Evolutionary conservation across 1,140 invertebrate species (phyloP), one percentile per base, ranked within the genome.

Genomic region (Drosophila sulfurigaster): DNA sequence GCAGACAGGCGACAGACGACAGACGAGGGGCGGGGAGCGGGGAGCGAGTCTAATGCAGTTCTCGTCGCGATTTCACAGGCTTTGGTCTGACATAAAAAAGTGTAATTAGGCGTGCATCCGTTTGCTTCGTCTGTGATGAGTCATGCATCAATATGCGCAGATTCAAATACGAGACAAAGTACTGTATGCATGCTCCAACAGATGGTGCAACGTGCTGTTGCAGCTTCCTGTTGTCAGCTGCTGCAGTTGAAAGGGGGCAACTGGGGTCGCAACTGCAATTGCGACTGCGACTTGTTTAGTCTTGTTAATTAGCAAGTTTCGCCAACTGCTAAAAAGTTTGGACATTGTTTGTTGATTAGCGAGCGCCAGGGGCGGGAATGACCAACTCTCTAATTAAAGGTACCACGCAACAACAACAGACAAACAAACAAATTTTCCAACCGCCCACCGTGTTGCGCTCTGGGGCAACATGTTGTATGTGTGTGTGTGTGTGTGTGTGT

Each of bases 101-200:
- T 67, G 69, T 80, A 87, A 88, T 87, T 87, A 78, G 80, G 80
- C 83, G 77, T 86, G 71, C 63, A 67, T 74, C 56, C 64, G 30
- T 57, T 41, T 30, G 45, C 62, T 66, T 63, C 59, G 60, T 54
- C 81, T 81, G 80, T 49, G 80, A 81, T 85, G 81, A 81, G 69
- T 81, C 82, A 85, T 78, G 57, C 41, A 6, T 41, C 51, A 13
- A 52, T 49, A 10, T 52, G 10, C 15, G 15, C 13, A 51, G 5
- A 3, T 51, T 20, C 1, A n/a, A 16, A 43, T n/a, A 20, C 8
- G 35, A 38, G 35, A 38, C 35, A 32, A 5, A 41, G 54, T 20
- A 7, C 13, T 15, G 43, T 28, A 25, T 51, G 10, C 4, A 1
- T 25, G 20, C 32, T 25, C 32, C 5, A 25, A 16, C 32, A 43